Evolutionary conservation across 2,797 vertebrate genomes (phyloP).

Genomic region (Odontamblyopus lacepedii): DNA sequence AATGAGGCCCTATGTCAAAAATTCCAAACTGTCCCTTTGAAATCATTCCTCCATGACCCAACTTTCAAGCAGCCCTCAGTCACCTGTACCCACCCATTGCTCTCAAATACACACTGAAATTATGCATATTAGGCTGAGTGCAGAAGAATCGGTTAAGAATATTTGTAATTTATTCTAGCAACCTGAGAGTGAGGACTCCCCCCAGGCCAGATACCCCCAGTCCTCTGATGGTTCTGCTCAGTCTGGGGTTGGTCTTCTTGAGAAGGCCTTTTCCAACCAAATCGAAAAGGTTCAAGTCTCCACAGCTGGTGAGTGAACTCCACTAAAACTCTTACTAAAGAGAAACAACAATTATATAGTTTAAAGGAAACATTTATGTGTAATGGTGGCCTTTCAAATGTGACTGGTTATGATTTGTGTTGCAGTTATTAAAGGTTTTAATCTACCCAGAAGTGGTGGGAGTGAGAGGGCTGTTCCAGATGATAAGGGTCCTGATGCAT

Average conservation of each 20-base stretch:
- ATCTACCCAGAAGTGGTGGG: slow-evolving; percentile 41
- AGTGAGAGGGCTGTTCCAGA: slow-evolving; percentile 21
- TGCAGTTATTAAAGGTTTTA: slow-evolving; percentile 65
- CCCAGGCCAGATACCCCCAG: slow-evolving; percentile 68
- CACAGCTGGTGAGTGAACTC: slow-evolving; percentile 67
- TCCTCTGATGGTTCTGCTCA: slow-evolving; percentile 33
- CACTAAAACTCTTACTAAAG: slow-evolving; percentile 23
- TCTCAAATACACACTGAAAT: no score
- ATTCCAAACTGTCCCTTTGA: no score
- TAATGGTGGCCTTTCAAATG: background rate
- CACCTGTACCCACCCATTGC: no score
- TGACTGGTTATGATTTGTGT: slow-evolving; percentile 30
- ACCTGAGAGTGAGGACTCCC: slow-evolving; percentile 71
- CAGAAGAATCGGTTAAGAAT: background rate
- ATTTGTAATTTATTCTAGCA: slow-evolving; percentile 52
- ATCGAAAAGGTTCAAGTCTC: slow-evolving; percentile 67
- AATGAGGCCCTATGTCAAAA: no score
- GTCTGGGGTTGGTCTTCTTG: slow-evolving; percentile 12
- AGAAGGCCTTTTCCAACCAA: slow-evolving; percentile 20
- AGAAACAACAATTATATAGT: background rate
- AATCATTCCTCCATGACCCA: no score
- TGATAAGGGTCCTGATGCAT: slow-evolving; percentile 49
- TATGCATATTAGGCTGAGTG: no score
- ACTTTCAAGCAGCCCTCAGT: no score
- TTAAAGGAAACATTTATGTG: background rate